Evolutionary conservation across 2,888 invertebrate genomes (phyloP).

Genomic region (Eubasilissa splendida): DNA sequence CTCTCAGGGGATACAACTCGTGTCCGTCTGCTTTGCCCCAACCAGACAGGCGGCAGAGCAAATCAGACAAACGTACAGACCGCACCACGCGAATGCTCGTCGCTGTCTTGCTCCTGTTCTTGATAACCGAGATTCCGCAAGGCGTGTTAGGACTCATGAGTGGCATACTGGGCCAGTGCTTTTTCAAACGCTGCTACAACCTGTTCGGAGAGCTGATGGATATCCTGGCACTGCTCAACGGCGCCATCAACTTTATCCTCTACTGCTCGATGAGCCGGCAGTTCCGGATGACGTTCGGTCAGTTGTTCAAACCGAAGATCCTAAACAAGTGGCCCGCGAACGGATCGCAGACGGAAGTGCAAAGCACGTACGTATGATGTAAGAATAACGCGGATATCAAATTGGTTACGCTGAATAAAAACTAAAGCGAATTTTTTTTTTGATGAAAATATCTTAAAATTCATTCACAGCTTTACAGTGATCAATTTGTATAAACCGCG

Average conservation of each 20-base stretch:
- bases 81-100: conserved; percentile 92
- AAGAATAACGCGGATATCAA: conserved; percentile 9
- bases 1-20: conserved; percentile 77
- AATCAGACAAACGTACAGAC: conserved; percentile 84
- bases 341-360: conserved; percentile 75
- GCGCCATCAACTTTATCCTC: conserved; percentile 93
- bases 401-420: conserved; percentile 31
- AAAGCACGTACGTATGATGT: conserved; percentile 76
- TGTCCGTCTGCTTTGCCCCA: conserved; percentile 64
- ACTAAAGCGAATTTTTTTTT: neutral
- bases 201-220: conserved; percentile 91
- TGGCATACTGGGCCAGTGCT: conserved; percentile 78
- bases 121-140: conserved; percentile 92
- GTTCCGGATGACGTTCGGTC: conserved; percentile 86
- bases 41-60: conserved; percentile 67
- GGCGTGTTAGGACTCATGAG: conserved; percentile 82
- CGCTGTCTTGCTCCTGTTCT: conserved; percentile 88
- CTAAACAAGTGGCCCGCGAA: conserved; percentile 75
- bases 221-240: conserved; percentile 90
- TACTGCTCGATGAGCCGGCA: conserved; percentile 96
- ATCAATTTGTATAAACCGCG: conserved; percentile 11
- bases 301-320: conserved; percentile 79
- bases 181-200: conserved; percentile 86
- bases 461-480: conserved; percentile 6
- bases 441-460: neutral